A percentile compares a stretch with the other conserved stretches of the same genome.
These are phyloP conservation scores for Pomatostomus ruficeps DNA, from an alignment of 2,113 vertebrate species.

Conservation along the genomic window DNA sequence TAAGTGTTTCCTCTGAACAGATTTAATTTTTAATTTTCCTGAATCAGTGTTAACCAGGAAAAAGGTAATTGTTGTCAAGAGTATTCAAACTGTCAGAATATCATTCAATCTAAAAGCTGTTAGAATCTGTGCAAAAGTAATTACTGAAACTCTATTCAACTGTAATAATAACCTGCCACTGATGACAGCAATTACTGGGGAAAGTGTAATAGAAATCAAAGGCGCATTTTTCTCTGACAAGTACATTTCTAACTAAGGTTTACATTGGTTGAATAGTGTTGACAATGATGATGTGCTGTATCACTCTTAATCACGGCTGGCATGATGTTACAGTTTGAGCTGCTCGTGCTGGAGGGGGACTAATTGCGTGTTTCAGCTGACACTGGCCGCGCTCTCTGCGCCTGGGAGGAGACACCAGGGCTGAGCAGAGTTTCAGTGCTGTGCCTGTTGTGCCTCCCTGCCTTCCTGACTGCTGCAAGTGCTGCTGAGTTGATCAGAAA, in stretches of 20 bases:
- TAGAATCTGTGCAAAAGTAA: slow-evolving; percentile 83
- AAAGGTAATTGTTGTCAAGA: slow-evolving; percentile 83
- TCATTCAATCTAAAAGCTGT: slow-evolving; percentile 81
- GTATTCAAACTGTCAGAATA: slow-evolving; percentile 84
- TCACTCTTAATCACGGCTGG: slow-evolving; percentile 79
- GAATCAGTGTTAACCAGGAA: slow-evolving; percentile 80
- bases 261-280: slow-evolving; percentile 79
- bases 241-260: slow-evolving; percentile 79
- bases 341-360: slow-evolving; percentile 49
- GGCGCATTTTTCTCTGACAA: slow-evolving; percentile 82
- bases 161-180: slow-evolving; percentile 87
- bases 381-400: slow-evolving; percentile 52
- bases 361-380: slow-evolving; percentile 73
- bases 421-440: slow-evolving; percentile 40
- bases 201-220: slow-evolving; percentile 83
- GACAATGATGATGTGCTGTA: slow-evolving; percentile 81
- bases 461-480: too few species aligned
- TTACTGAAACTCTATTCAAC: slow-evolving; percentile 84
- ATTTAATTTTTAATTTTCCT: slow-evolving; percentile 82
- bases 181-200: slow-evolving; percentile 83
- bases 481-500: background rate
- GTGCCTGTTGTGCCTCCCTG: too few species aligned
- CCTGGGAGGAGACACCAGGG: background rate
- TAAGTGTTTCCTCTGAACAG: slow-evolving; percentile 74
- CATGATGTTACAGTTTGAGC: slow-evolving; percentile 70